A percentile compares a stretch with the other conserved stretches of the same genome.
phyloP scores from a whole-genome alignment of 2,797 vertebrate genomes.

The Fistularia tabacaria region DNA sequence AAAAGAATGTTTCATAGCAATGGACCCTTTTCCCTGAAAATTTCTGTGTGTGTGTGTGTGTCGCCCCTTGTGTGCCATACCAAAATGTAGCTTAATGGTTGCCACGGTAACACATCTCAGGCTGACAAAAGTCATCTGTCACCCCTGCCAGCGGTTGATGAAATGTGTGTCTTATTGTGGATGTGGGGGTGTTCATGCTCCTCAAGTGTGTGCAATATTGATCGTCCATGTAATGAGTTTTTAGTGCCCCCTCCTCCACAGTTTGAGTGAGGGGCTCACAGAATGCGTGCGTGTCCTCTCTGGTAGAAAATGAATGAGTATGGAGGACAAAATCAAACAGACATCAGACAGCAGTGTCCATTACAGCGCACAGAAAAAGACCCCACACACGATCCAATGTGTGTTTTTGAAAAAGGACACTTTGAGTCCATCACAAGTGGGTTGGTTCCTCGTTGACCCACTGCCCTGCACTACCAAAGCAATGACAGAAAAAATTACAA shows the following conservation, averaged over 20 bases:
- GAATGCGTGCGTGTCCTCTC: constrained; percentile 23
- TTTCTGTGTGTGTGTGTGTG: constrained; percentile 16
- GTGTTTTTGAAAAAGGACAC: constrained; percentile 1
- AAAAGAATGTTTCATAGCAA: neutral
- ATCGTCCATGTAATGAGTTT: constrained; percentile 77
- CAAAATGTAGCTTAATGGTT: constrained; percentile 64
- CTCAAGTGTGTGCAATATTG: constrained; percentile 71
- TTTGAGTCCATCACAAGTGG: neutral
- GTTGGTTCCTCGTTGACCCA: neutral
- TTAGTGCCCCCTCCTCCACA: constrained; percentile 68
- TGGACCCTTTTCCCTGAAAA: neutral
- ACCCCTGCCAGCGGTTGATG: constrained; percentile 45
- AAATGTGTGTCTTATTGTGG: constrained; percentile 35
- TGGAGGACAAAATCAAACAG: constrained; percentile 43
- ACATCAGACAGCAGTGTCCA: constrained; percentile 32
- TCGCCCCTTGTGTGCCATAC: constrained; percentile 35
- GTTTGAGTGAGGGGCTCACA: constrained; percentile 51
- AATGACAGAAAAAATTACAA: too few species aligned
- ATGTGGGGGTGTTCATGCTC: constrained; percentile 31
- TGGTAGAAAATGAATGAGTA: constrained; percentile 36
- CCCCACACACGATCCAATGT: constrained; percentile 1
- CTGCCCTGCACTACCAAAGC: too few species aligned
- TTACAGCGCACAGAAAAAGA: constrained; percentile 11
- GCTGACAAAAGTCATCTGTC: constrained; percentile 72
- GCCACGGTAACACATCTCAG: constrained; percentile 66